A percentile compares a stretch with the other conserved stretches of the same genome.
Conservation (phyloP, 1,140 invertebrate genomes). For the Amphibalanus amphitrite region DNA sequence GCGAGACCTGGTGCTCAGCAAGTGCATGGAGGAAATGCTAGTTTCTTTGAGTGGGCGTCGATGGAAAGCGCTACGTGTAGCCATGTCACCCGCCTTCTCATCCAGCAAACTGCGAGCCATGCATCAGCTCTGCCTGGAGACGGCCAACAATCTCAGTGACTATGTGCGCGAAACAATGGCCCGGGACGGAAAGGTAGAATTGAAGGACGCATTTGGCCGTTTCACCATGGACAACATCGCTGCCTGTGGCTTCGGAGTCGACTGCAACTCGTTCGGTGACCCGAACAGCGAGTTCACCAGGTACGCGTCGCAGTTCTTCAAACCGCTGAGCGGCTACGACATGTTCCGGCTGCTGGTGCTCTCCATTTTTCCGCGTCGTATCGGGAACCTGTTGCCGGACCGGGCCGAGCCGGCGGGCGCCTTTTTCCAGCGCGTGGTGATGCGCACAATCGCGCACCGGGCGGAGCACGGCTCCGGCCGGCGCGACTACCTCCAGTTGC, state of each 20-base stretch:
- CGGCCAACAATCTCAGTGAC: constrained; percentile 12
- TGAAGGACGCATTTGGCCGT: constrained; percentile 20
- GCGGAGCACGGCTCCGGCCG: constrained; percentile 7
- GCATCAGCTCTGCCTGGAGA: constrained; percentile 6
- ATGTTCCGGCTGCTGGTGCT: no score
- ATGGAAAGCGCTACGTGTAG: constrained; percentile 15
- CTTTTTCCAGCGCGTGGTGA: no score
- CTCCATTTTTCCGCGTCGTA: no score
- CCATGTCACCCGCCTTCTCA: constrained; percentile 20
- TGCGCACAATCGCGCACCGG: constrained; percentile 2
- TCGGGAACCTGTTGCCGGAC: no score
- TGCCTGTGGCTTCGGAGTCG: constrained; percentile 30
- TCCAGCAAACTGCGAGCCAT: constrained; percentile 16
- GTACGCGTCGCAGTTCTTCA: constrained; percentile 12
- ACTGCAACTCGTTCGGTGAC: constrained; percentile 20
- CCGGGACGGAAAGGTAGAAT: constrained; percentile 12
- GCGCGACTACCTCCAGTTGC: constrained; percentile 17
- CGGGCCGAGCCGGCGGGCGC: no score
- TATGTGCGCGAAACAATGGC: neutral
- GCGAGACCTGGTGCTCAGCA: constrained; percentile 11
- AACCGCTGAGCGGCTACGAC: no score
- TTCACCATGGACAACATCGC: constrained; percentile 34
- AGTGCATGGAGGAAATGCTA: constrained; percentile 18
- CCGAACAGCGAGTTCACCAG: constrained; percentile 17
- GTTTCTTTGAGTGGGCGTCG: constrained; percentile 16